phyloP scores from a whole-genome alignment of 2,797 vertebrate species.

The Stomatorhinus walkeri region DNA sequence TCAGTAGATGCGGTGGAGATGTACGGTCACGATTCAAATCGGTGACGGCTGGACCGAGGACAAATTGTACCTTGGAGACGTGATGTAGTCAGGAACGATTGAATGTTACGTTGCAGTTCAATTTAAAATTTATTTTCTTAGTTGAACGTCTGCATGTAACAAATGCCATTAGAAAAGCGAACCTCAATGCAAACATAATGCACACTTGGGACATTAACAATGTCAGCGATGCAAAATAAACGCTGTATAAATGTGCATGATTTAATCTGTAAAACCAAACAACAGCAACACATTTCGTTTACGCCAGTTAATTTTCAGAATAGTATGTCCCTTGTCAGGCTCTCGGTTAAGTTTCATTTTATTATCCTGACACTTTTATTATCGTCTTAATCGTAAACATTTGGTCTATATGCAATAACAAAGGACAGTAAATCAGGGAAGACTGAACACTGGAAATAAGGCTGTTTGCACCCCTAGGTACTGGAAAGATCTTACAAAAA shows the following conservation, averaged over 20 bases:
- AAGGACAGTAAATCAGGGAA: not conserved
- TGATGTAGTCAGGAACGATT: not conserved
- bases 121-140: not conserved
- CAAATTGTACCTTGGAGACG: not conserved
- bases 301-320: not conserved
- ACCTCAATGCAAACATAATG: not conserved
- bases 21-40: not conserved
- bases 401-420: not conserved
- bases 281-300: not conserved
- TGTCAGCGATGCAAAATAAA: not conserved
- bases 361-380: not conserved
- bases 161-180: not conserved
- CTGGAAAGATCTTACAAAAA: not conserved
- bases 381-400: not conserved
- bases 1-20: not conserved
- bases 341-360: not conserved
- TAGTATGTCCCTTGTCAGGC: not conserved
- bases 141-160: not conserved
- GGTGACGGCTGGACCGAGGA: no score
- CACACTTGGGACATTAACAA: not conserved
- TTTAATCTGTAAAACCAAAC: not conserved
- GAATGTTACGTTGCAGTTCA: not conserved
- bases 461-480: not conserved
- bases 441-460: not conserved
- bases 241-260: not conserved